These are phyloP conservation scores for Actenoides hombroni DNA, from an alignment of 2,113 vertebrate genomes.

Conservation along the genomic window DNA sequence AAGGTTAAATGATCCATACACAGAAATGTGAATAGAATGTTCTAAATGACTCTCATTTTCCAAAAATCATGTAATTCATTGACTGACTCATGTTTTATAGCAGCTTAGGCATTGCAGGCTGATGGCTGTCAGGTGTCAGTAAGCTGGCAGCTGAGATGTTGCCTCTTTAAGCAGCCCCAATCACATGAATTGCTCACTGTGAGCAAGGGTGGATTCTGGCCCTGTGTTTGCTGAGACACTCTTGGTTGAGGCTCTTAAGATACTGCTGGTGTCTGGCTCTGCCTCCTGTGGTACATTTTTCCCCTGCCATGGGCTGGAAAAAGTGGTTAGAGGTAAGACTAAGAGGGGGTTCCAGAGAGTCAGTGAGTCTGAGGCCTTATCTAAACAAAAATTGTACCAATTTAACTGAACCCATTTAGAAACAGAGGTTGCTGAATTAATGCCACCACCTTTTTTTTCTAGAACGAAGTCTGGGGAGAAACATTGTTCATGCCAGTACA, in stretches of 20 bases:
- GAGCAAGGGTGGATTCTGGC: slow-evolving; percentile 46
- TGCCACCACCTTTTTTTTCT: not conserved
- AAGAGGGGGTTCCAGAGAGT: slow-evolving; percentile 56
- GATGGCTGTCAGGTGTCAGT: slow-evolving; percentile 52
- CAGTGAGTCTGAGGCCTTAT: slow-evolving; percentile 67
- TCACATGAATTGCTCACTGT: slow-evolving; percentile 59
- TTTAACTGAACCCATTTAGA: slow-evolving; percentile 49
- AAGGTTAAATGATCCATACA: not conserved
- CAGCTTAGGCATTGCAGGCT: not conserved
- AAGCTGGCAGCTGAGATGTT: slow-evolving; percentile 10
- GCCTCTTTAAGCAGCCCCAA: slow-evolving; percentile 9
- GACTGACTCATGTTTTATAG: slow-evolving; percentile 54
- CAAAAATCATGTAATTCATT: slow-evolving; percentile 31
- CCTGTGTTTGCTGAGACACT: slow-evolving; percentile 46
- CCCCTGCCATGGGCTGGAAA: slow-evolving; percentile 61
- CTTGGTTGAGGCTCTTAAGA: slow-evolving; percentile 23
- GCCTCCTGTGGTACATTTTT: slow-evolving; percentile 65
- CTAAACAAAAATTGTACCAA: slow-evolving; percentile 54
- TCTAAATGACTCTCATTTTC: slow-evolving; percentile 44
- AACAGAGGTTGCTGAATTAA: slow-evolving; percentile 16
- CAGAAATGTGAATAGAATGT: slow-evolving; percentile 34
- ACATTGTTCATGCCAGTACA: slow-evolving; percentile 2
- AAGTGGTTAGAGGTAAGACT: slow-evolving; percentile 69
- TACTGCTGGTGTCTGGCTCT: slow-evolving; percentile 65
- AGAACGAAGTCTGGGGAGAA: not conserved